Base-by-base conservation (phyloP, 2,888 invertebrate species). In the Romanomermis culicivorax region DNA sequence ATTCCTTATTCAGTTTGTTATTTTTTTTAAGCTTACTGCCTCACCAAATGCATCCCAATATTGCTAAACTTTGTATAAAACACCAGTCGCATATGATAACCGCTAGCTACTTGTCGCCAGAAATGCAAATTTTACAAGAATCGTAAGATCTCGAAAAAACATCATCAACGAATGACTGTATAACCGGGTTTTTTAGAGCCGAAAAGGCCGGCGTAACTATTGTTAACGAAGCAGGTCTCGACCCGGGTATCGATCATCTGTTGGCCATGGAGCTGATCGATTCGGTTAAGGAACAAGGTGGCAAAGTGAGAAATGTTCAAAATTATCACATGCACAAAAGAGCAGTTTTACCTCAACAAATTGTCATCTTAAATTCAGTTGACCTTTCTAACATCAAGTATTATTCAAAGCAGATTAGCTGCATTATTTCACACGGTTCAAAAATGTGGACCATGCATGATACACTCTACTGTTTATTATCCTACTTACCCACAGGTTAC, bases 161-260 rank as follows among this genome's bases (percentile, higher is more conserved):
- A n/a, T n/a, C n/a, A n/a, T n/a, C n/a, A n/a, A n/a, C n/a, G n/a
- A n/a, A n/a, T n/a, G n/a, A n/a, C n/a, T n/a, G n/a, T n/a, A n/a
- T n/a, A n/a, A n/a, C n/a, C n/a, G n/a, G n/a, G n/a, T n/a, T n/a
- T n/a, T 62, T 24, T 60, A 85, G 85, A 55, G 95, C 95, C 0
- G 77, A 79, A 51, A 80, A 82, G 30, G 86, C 87, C 0, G 89
- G 86, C 0, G 77, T 99, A 0, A 93, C 93, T 0, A 77, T 97
- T 45, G 74, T 99, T 59, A 97, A 95, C 68, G 97, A 97, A 74
- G 82, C 91, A 0, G 97, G 97, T 0, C 75, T 99, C 29, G 97
- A 99, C 69, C 97, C 97, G 0, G 97, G 95, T n/a, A 89, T 91
- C 61, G 91, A 93, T 70, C 97, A 97, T 71, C 76, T 99, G 61